Conservation (phyloP, 2,888 invertebrate species). For the Drosophila affinis region DNA sequence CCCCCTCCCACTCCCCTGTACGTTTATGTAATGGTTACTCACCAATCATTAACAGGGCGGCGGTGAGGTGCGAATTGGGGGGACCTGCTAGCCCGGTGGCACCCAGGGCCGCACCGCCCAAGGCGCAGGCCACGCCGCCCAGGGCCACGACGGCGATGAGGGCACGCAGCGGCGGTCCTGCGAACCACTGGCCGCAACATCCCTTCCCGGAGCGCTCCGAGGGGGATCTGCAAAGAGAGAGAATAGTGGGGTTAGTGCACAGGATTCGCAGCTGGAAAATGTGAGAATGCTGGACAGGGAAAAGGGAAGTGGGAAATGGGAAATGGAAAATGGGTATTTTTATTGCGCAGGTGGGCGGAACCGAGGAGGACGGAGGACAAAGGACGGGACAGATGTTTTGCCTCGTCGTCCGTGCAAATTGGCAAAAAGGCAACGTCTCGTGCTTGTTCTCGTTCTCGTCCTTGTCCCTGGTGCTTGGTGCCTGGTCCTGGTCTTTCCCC, state of each 20-base stretch:
- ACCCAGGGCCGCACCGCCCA: constrained; percentile 83
- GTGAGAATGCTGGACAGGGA: constrained; percentile 13
- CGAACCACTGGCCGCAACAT: constrained; percentile 84
- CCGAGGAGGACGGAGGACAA: constrained; percentile 10
- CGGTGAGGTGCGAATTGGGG: constrained; percentile 83
- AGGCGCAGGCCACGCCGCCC: constrained; percentile 84
- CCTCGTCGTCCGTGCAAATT: constrained; percentile 71
- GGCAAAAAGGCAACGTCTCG: constrained; percentile 41
- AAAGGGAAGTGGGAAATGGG: constrained; percentile 1
- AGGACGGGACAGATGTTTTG: constrained; percentile 57
- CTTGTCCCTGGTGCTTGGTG: constrained; percentile 8
- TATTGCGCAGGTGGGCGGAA: constrained; percentile 54
- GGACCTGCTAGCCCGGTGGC: constrained; percentile 84
- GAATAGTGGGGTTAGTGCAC: constrained; percentile 27
- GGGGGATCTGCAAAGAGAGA: constrained; percentile 80
- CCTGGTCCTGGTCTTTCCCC: constrained; percentile 12
- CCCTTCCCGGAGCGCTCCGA: constrained; percentile 84
- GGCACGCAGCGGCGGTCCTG: constrained; percentile 83
- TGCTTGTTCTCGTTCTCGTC: constrained; percentile 6
- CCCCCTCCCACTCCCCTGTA: constrained; percentile 49
- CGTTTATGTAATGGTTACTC: constrained; percentile 64
- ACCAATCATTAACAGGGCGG: constrained; percentile 84
- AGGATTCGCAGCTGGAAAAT: constrained; percentile 45
- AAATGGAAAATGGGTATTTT: constrained; percentile 22
- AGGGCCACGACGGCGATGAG: constrained; percentile 84